Evolutionary conservation across 2,888 invertebrate species (phyloP).

Genomic region (Phymatocera aterrima): DNA sequence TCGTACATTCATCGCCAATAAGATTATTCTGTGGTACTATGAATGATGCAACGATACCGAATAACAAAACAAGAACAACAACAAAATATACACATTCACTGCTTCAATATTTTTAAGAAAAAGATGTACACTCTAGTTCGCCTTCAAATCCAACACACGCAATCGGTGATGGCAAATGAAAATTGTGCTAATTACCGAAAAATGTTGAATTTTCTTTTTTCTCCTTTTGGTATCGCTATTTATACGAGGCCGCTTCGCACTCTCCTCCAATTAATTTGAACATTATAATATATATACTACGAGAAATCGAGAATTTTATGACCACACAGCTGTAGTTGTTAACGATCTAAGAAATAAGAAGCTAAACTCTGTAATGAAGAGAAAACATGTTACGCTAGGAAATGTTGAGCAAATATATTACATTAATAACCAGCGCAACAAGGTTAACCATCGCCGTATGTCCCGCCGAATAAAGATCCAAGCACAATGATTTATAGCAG

Average conservation of each 20-base stretch:
- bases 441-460: background rate
- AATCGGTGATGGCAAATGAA: background rate
- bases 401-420: background rate
- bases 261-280: background rate
- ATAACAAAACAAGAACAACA: too few species aligned
- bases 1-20: background rate
- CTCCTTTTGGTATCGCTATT: background rate
- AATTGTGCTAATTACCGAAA: background rate
- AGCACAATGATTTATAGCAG: background rate
- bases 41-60: too few species aligned
- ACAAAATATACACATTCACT: too few species aligned
- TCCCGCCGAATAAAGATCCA: background rate
- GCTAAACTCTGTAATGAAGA: background rate
- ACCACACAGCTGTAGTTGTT: background rate
- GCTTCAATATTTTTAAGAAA: too few species aligned
- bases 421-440: background rate
- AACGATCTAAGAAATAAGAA: background rate
- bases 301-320: background rate
- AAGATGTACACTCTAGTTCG: too few species aligned
- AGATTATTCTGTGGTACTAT: too few species aligned
- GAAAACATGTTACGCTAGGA: background rate
- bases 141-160: too few species aligned
- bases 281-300: background rate
- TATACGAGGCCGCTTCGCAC: background rate
- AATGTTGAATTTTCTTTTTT: background rate